Evolutionary conservation across 92 coral and sea anemone species (phyloP), one percentile per base, ranked within the genome.

Genomic region (Heteractis magnifica): DNA sequence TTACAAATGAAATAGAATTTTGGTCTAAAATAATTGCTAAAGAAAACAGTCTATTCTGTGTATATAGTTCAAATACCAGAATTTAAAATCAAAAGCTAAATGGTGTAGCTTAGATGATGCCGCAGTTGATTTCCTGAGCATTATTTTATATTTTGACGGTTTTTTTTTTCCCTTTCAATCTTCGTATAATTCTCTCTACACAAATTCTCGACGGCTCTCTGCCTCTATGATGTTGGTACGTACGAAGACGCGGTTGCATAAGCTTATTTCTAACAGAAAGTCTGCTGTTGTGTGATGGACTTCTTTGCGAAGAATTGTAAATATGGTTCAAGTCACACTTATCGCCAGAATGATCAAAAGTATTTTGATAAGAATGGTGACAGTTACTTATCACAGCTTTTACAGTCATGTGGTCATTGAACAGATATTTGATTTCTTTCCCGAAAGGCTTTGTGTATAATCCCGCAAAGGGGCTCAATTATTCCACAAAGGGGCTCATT

Each of bases 21-120:
- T 78, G 80, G 73, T 59, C 79, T 71, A 26, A 86, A 71, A 81
- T 81, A 75, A 16, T 56, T 49, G 75, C 78, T 86, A 34, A 86
- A 79, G n/a, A 85, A 86, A 84, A 70, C 71, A 84, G 34, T 78
- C 58, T 48, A 7, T 59, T 65, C 83, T 65, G 55, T 84, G 79
- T n/a, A 86, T 59, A 86, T 81, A 86, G 75, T 81, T 86, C 75
- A 52, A 52, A 52, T 52, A 52, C 56, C 56, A 52, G 56, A 52
- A 52, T 52, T 52, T 52, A 52, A 52, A 52, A 52, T 52, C 10
- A 10, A 52, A 52, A 52, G 56, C 56, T 52, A 52, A 52, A 52
- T 52, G 56, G n/a, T n/a, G n/a, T n/a, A n/a, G n/a, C n/a, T n/a
- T 52, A 52, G 56, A 52, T 52, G 56, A 52, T 52, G 56, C 56